Evolutionary conservation across 1,140 invertebrate species (phyloP).

Genomic region (Papilio xuthus): DNA sequence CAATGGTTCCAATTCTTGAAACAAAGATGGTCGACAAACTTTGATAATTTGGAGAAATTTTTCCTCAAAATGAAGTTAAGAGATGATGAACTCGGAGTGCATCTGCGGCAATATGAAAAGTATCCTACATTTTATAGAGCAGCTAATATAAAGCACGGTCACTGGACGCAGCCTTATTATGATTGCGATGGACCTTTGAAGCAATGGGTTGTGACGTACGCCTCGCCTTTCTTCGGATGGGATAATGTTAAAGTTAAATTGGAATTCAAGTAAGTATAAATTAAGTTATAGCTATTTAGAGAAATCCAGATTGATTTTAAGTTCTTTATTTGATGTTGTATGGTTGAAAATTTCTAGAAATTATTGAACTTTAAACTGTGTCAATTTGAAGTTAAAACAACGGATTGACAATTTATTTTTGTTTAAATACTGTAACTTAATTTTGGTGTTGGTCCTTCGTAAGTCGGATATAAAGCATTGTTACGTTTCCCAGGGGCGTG

Average conservation of each 20-base stretch:
- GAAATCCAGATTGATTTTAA: too few species aligned
- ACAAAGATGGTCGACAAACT: conserved; percentile 96
- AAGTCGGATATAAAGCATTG: conserved; percentile 9
- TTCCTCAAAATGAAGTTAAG: conserved; percentile 96
- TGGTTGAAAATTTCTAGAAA: too few species aligned
- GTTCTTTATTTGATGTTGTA: too few species aligned
- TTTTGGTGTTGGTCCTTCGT: conserved; percentile 10
- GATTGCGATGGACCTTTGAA: conserved; percentile 96
- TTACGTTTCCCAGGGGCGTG: conserved; percentile 89
- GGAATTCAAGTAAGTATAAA: conserved; percentile 94
- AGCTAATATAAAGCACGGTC: conserved; percentile 92
- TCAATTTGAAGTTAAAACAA: too few species aligned
- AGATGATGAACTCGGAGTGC: conserved; percentile 92
- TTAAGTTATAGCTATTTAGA: too few species aligned
- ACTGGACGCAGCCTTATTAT: conserved; percentile 96
- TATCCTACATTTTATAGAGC: conserved; percentile 94
- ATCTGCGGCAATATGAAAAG: conserved; percentile 92
- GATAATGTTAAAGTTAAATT: conserved; percentile 94
- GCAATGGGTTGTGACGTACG: conserved; percentile 98
- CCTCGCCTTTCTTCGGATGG: conserved; percentile 98
- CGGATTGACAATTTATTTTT: too few species aligned
- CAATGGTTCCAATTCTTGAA: conserved; percentile 94
- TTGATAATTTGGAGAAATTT: conserved; percentile 95
- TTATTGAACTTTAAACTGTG: too few species aligned
- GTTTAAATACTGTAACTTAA: too few species aligned